Evolutionary conservation across 2,113 vertebrate genomes (phyloP), one percentile per base, ranked within the genome.

Genomic region (Takifugu bimaculatus): DNA sequence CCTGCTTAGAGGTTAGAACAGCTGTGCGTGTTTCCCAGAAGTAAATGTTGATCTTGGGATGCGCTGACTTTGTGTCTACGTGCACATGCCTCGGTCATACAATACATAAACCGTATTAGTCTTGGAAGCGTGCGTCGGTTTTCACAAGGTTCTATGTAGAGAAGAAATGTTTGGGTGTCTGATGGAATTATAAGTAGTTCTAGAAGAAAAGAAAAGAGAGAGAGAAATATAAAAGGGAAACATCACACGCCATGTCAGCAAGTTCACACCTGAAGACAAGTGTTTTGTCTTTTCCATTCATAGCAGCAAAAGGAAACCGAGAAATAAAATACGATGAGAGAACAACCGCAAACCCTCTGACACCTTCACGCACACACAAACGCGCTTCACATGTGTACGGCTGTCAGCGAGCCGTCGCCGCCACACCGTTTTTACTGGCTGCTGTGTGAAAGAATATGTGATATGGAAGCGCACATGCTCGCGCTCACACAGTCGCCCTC

Each of bases 1-100:
- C 50, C 73, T 61, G 67, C 68, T 64, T 73, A 60, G 77, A 82
- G 79, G 84, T 86, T 83, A 84, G 56, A 82, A 83, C 86, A 86
- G 80, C 86, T 86, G 84, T 83, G 74, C 79, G 73, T 63, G 60
- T 77, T 88, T 84, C 82, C 81, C 79, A 86, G 81, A 82, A 79
- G 78, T 59, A 74, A 81, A 86, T 85, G 79, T 88, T 88, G 77
- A 80, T 88, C 77, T 83, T 85, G 84, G 84, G 83, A 83, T 54
- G 57, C 62, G 84, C 0, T 47, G 64, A 71, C 53, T 60, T 25
- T 74, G 63, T 57, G 61, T 61, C 49, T 60, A 39, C 25, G 49
- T 42, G 58, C 11, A 6, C 52, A 61, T 10, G 60, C 57, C 63
- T 74, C 50, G 27, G 64, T 72, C 70, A 54, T 64, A 72, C 75